A percentile compares a stretch with the other conserved stretches of the same genome.
phyloP scores from a whole-genome alignment of 2,888 invertebrate genomes.

The Xestia c-nigrum region DNA sequence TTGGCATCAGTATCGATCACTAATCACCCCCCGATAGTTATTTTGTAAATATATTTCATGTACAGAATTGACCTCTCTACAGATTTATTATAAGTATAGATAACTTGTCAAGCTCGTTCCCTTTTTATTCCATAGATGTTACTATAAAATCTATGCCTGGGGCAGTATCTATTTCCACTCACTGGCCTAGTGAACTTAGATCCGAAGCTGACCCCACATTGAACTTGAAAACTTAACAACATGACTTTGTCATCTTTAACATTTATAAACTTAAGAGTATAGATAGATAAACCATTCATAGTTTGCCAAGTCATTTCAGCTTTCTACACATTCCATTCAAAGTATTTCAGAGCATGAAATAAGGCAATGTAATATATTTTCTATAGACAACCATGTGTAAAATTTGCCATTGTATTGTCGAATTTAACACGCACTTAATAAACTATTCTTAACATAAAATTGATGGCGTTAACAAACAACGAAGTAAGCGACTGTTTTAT shows the following conservation, averaged over 20 bases:
- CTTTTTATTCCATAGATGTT: background rate
- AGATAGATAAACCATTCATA: background rate
- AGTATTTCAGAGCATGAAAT: slow-evolving; percentile 13
- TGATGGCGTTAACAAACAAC: background rate
- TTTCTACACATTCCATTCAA: slow-evolving; percentile 12
- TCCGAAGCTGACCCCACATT: slow-evolving; percentile 7
- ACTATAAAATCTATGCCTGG: background rate
- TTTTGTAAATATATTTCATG: too few relatives aligned
- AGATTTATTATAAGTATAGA: too few relatives aligned
- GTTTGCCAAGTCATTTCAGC: slow-evolving; percentile 5
- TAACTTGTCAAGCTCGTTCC: too few relatives aligned
- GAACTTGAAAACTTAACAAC: slow-evolving; percentile 23
- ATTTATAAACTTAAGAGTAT: background rate
- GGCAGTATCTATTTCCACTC: background rate
- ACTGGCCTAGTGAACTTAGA: background rate
- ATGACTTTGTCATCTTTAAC: slow-evolving; percentile 15
- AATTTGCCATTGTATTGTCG: slow-evolving; percentile 53
- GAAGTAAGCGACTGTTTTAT: background rate
- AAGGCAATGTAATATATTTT: slow-evolving; percentile 27
- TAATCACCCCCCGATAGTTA: too few relatives aligned
- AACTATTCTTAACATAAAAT: slow-evolving; percentile 52
- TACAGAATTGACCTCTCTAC: too few relatives aligned
- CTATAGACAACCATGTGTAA: slow-evolving; percentile 52
- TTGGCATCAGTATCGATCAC: too few relatives aligned
- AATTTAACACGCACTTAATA: slow-evolving; percentile 61